These are phyloP conservation scores for Peromyscus californicus DNA, from an alignment of 2,113 vertebrate genomes.

Conservation along the genomic window DNA sequence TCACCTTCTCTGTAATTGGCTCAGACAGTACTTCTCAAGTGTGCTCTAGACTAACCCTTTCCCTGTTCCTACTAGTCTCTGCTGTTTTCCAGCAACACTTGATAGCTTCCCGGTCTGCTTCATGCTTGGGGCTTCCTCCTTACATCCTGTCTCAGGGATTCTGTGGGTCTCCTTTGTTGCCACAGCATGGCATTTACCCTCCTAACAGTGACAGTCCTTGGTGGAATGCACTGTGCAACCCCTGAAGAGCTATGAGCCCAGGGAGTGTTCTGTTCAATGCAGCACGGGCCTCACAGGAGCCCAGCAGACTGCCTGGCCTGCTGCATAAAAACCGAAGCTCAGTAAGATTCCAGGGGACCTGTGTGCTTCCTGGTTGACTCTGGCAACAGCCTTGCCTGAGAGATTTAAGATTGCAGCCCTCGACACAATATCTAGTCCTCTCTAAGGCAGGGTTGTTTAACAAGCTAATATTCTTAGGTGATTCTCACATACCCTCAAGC, in stretches of 20 bases:
- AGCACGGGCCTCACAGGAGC: accelerated
- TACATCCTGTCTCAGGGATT: neutral
- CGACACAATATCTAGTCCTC: accelerated
- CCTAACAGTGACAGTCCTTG: neutral
- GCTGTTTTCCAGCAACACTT: neutral
- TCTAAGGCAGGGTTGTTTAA: neutral
- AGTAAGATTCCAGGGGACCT: accelerated
- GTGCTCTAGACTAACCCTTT: neutral
- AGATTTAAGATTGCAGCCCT: neutral
- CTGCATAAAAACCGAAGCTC: neutral
- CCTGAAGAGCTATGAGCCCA: neutral
- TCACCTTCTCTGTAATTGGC: accelerated
- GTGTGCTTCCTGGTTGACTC: accelerated
- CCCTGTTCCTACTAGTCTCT: neutral
- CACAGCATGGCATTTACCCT: neutral
- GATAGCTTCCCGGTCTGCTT: neutral
- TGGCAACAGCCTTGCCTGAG: neutral
- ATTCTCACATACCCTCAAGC: neutral
- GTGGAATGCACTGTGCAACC: no score
- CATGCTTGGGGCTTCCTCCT: neutral
- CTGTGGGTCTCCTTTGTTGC: neutral
- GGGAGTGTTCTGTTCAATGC: no score
- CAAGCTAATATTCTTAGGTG: no score
- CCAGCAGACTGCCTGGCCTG: neutral
- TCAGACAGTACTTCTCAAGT: accelerated